Conservation (phyloP, 2,113 vertebrate species). For the Himantopus leucocephalus region DNA sequence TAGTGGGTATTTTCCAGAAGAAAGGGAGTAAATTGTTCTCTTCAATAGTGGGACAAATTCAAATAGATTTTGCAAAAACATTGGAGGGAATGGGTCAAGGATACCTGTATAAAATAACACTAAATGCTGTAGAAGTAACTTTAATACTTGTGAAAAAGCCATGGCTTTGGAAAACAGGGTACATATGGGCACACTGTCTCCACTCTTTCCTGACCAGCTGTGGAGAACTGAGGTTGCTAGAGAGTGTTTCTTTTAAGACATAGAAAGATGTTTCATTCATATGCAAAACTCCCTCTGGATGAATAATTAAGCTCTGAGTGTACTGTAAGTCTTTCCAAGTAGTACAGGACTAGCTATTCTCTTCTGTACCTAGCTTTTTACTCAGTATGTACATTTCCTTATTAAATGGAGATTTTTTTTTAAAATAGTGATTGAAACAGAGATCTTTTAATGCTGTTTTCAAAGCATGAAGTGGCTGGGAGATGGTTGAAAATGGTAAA, state of each 20-base stretch:
- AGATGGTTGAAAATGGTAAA: neutral
- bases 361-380: constrained; percentile 6
- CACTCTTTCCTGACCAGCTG: constrained; percentile 28
- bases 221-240: neutral
- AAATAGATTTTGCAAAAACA: neutral
- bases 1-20: neutral
- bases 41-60: neutral
- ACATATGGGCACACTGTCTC: neutral
- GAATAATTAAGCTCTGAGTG: constrained; percentile 21
- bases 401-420: neutral
- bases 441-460: neutral
- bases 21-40: neutral
- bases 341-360: neutral
- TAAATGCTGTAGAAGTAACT: neutral
- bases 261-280: constrained; percentile 43
- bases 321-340: constrained; percentile 26
- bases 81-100: neutral
- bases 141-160: neutral
- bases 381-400: neutral
- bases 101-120: neutral
- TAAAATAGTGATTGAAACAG: neutral
- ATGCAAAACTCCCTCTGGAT: neutral
- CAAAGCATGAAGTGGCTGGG: neutral
- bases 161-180: neutral
- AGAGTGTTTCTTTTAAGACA: constrained; percentile 13